Evolutionary conservation across 2,888 invertebrate species (phyloP), one percentile per base, ranked within the genome.

Genomic region (Luperina nickerlii): DNA sequence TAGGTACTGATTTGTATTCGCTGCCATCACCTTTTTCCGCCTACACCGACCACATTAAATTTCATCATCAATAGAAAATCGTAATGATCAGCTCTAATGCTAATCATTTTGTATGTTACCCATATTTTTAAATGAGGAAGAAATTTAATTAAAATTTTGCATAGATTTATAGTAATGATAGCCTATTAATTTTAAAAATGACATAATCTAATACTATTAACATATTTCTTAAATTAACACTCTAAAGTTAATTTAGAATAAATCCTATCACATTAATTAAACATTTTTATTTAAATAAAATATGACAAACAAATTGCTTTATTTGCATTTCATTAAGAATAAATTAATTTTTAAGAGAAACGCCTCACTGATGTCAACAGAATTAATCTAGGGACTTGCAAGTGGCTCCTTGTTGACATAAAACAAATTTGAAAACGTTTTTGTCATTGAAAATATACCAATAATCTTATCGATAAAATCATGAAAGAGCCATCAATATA

Each of bases 251-350:
- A 82, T 81, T 80, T 74, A 65, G 24, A 77, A 76, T 63, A 75
- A 79, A 84, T 85, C 77, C 78, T 67, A 77, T 79, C 76, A 81
- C 82, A 88, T 89, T 77, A 81, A 77, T 87, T 84, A 82, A 84
- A 83, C 86, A 81, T 83, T 77, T 8, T 6, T 63, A 76, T 78
- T 78, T 48, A 67, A 75, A 76, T 68, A 9, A 76, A 66, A 74
- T 62, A 78, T 84, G 62, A 66, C 75, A 80, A 85, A 68, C 76
- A 76, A 82, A 83, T 86, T 62, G 76, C 38, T 87, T 9, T 77
- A 82, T 84, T 84, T 79, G 54, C 67, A 79, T 88, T 70, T 45
- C 6, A 79, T 75, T 83, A 78, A 60, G 32, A 54, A 75, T 13
- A 69, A 13, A 82, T 76, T 48, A 62, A 60, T 65, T 62, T 45